Percentiles rank a stretch among this genome's conserved stretches.
phyloP scores from a whole-genome alignment of 2,888 invertebrate genomes.

The Melanargia galathea region DNA sequence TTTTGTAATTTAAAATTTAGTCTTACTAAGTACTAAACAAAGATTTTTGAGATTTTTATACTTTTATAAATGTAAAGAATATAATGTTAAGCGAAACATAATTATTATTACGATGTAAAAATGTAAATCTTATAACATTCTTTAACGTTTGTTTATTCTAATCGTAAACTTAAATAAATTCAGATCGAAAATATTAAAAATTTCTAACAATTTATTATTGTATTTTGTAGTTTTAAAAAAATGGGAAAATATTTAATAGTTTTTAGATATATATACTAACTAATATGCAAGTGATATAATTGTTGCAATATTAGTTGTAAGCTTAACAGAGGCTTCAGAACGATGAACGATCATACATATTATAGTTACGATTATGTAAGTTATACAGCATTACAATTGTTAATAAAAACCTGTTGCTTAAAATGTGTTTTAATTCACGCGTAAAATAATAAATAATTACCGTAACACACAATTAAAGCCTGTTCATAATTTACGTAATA shows the following conservation, averaged over 20 bases:
- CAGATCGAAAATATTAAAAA: constrained; percentile 18
- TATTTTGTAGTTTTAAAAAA: constrained; percentile 5
- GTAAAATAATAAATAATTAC: constrained; percentile 6
- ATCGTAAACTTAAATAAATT: constrained; percentile 24
- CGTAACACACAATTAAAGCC: neutral
- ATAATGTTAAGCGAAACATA: constrained; percentile 45
- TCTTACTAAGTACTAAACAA: constrained; percentile 36
- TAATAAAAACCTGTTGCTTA: constrained; percentile 80
- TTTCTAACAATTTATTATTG: constrained; percentile 1
- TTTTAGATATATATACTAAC: constrained; percentile 39
- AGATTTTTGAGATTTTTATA: constrained; percentile 35
- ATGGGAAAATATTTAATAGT: constrained; percentile 2
- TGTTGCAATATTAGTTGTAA: constrained; percentile 80
- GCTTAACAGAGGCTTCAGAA: constrained; percentile 48
- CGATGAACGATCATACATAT: constrained; percentile 28
- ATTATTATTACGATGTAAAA: constrained; percentile 56
- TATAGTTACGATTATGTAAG: constrained; percentile 44
- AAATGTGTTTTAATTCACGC: constrained; percentile 35
- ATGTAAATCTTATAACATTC: constrained; percentile 59
- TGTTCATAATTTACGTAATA: neutral
- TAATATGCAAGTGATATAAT: constrained; percentile 74
- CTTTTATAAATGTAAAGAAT: constrained; percentile 32
- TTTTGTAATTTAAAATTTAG: constrained; percentile 21
- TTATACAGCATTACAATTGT: constrained; percentile 60
- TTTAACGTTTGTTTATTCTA: constrained; percentile 30